These are phyloP conservation scores for Bugulina stolonifera DNA, from an alignment of 2,888 invertebrate species.

Conservation along the genomic window DNA sequence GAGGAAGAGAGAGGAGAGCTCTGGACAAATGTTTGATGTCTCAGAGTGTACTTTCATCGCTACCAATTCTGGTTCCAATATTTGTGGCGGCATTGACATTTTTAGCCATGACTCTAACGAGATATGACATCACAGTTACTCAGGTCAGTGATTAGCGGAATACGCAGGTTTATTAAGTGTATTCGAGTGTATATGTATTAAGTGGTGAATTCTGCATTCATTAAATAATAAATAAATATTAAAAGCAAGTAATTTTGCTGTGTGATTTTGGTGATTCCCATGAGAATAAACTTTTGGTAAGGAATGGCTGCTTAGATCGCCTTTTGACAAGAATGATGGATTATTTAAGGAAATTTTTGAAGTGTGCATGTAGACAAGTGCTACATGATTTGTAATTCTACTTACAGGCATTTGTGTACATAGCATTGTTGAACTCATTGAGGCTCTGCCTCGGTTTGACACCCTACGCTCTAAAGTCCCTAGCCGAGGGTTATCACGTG, in stretches of 20 bases:
- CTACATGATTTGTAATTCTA: background rate
- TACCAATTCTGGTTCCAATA: slow-evolving; percentile 60
- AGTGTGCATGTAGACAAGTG: too few relatives aligned
- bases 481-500: slow-evolving; percentile 39
- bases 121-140: slow-evolving; percentile 60
- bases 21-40: slow-evolving; percentile 59
- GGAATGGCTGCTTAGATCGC: too few relatives aligned
- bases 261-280: too few relatives aligned
- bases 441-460: slow-evolving; percentile 33
- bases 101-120: slow-evolving; percentile 58
- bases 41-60: slow-evolving; percentile 60
- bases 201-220: too few relatives aligned
- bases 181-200: too few relatives aligned
- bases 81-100: slow-evolving; percentile 61
- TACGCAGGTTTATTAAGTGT: too few relatives aligned
- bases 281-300: too few relatives aligned
- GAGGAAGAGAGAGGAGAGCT: slow-evolving; percentile 56
- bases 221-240: too few relatives aligned
- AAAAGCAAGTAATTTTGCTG: too few relatives aligned
- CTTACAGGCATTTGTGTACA: slow-evolving; percentile 2
- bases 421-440: background rate
- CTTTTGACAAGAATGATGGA: too few relatives aligned
- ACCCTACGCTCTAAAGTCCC: slow-evolving; percentile 37
- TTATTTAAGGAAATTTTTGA: too few relatives aligned
- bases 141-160: slow-evolving; percentile 57